Conservation (phyloP, 2,797 vertebrate genomes). For the Labeo calbasu region DNA sequence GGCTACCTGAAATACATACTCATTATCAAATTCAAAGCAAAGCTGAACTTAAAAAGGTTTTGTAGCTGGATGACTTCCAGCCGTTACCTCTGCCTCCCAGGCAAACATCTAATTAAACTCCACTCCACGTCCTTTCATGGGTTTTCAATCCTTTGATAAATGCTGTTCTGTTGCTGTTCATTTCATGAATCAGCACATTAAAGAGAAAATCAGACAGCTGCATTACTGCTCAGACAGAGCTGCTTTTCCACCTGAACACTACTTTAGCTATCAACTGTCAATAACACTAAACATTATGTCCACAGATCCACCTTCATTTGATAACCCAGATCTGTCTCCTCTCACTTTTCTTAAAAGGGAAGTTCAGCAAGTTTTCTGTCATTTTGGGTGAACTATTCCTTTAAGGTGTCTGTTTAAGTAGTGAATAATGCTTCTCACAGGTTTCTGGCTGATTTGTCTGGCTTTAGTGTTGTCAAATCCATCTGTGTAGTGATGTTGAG, state of each 20-base stretch:
- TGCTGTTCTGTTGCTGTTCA: conserved; percentile 18
- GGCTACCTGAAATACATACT: neutral
- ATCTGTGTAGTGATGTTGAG: conserved; percentile 3
- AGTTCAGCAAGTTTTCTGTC: neutral
- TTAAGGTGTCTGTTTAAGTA: neutral
- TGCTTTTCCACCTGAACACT: neutral
- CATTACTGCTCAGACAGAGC: neutral
- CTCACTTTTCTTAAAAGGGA: neutral
- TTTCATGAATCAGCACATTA: conserved; percentile 17
- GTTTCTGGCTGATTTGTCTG: neutral
- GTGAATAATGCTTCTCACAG: neutral
- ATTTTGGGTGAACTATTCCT: too few species aligned
- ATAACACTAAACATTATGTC: neutral
- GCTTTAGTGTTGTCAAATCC: neutral
- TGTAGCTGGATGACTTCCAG: conserved; percentile 19
- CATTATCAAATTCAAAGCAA: neutral
- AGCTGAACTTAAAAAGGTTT: conserved; percentile 19
- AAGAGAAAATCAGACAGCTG: conserved; percentile 23
- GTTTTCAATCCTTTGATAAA: conserved; percentile 31
- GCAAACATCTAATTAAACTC: conserved; percentile 39
- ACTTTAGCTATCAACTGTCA: neutral
- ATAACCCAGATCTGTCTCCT: neutral
- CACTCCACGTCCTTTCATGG: conserved; percentile 10
- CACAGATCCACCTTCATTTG: neutral
- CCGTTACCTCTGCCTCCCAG: conserved; percentile 16